Conservation (phyloP, 2,888 invertebrate species). For the Caenorhabditis imperialis region DNA sequence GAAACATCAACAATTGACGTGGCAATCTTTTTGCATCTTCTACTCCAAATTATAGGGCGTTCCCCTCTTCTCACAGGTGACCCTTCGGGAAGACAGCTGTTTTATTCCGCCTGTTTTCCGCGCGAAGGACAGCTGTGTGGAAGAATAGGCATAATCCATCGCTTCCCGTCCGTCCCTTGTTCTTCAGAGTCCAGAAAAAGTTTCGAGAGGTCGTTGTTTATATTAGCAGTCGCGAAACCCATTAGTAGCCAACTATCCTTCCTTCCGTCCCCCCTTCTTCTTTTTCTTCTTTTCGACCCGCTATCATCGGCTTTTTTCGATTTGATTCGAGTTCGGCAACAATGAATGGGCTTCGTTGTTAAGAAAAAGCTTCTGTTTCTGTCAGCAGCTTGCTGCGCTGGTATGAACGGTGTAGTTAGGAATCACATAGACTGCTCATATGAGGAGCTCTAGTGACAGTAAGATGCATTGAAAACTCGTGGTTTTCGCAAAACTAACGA, state of each 20-base stretch:
- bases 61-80: conserved; percentile 27
- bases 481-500: too few relatives aligned
- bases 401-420: too few relatives aligned
- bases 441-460: too few relatives aligned
- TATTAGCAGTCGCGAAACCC: conserved; percentile 47
- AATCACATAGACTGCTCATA: too few relatives aligned
- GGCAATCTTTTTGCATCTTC: conserved; percentile 1
- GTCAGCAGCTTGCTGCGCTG: too few relatives aligned
- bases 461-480: too few relatives aligned
- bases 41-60: conserved; percentile 33
- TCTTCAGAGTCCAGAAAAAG: conserved; percentile 14
- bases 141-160: conserved; percentile 15
- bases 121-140: conserved; percentile 15
- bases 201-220: conserved; percentile 48
- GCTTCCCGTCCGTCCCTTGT: background rate
- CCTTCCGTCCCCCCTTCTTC: conserved; percentile 18
- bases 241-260: conserved; percentile 51
- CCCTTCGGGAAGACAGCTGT: conserved; percentile 39
- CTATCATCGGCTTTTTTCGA: conserved; percentile 11
- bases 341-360: too few relatives aligned
- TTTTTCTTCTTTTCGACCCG: conserved; percentile 9
- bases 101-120: conserved; percentile 29
- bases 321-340: conserved; percentile 6
- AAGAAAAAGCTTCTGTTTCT: too few relatives aligned
- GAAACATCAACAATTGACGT: conserved; percentile 15